These are phyloP conservation scores for Trichacis sp. DNA, from an alignment of 2,888 invertebrate genomes.

Conservation along the genomic window DNA sequence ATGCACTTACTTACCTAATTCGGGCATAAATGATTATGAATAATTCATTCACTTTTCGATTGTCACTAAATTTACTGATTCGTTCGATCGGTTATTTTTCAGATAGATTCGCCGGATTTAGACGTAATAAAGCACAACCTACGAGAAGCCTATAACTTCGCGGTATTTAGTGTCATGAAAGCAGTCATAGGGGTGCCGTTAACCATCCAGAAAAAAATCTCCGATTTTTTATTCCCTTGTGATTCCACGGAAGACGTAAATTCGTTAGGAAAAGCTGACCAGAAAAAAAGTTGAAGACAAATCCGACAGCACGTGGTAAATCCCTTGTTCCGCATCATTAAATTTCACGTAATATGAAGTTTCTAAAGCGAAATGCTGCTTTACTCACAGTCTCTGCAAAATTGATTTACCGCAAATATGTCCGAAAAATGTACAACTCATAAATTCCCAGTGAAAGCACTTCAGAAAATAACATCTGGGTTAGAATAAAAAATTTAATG, in stretches of 20 bases:
- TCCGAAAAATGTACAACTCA: no score
- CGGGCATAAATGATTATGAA: no score
- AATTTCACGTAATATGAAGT: conserved; percentile 6
- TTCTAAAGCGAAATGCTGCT: neutral
- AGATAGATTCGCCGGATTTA: conserved; percentile 48
- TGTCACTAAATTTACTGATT: neutral
- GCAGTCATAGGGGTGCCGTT: conserved; percentile 42
- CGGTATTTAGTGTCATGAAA: conserved; percentile 45
- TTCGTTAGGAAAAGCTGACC: neutral
- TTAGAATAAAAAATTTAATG: neutral
- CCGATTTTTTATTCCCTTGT: conserved; percentile 33
- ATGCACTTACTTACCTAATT: neutral
- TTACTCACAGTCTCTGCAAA: no score
- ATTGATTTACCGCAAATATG: no score
- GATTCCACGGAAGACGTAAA: conserved; percentile 22
- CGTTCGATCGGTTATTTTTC: conserved; percentile 3
- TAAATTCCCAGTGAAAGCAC: no score
- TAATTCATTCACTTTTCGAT: neutral
- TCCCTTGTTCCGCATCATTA: neutral
- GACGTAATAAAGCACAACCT: conserved; percentile 43
- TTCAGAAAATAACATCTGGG: no score
- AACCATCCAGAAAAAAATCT: conserved; percentile 38
- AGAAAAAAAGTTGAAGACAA: conserved; percentile 3
- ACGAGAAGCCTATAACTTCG: conserved; percentile 51
- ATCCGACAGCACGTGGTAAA: conserved; percentile 3